Conservation (phyloP, 2,113 vertebrate species). For the Columba janthina region DNA sequence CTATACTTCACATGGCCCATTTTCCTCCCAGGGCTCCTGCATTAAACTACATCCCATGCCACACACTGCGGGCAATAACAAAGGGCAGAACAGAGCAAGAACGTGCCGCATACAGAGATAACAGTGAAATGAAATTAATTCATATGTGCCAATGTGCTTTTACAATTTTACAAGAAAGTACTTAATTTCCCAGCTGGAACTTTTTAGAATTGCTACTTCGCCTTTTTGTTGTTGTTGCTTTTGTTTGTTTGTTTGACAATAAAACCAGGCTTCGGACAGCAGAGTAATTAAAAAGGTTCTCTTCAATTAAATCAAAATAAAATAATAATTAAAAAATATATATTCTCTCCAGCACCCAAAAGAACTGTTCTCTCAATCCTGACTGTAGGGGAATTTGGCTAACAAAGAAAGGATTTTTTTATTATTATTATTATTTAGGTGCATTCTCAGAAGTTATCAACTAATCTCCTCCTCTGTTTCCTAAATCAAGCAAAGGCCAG, state of each 20-base stretch:
- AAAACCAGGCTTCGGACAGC: background rate
- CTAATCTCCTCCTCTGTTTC: background rate
- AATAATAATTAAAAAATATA: background rate
- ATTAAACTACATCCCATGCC: background rate
- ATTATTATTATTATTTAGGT: background rate
- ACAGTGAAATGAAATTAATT: background rate
- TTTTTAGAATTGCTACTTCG: background rate
- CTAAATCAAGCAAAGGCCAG: slow-evolving; percentile 35
- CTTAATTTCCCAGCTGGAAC: background rate
- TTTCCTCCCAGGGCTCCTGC: background rate
- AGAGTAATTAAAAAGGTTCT: background rate
- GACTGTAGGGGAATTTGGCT: background rate
- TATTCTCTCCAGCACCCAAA: background rate
- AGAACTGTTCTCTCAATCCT: background rate
- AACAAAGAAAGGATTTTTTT: background rate
- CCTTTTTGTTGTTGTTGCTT: background rate
- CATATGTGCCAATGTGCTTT: too few species aligned
- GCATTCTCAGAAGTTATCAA: slow-evolving; percentile 46
- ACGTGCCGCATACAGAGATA: background rate
- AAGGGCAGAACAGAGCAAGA: background rate
- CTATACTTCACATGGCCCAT: background rate
- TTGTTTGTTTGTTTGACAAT: background rate
- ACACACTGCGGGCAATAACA: background rate
- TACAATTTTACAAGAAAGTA: background rate
- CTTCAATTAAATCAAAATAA: background rate